phyloP scores from a whole-genome alignment of 1,140 invertebrate genomes.

The Pseudomyrmex gracilis region DNA sequence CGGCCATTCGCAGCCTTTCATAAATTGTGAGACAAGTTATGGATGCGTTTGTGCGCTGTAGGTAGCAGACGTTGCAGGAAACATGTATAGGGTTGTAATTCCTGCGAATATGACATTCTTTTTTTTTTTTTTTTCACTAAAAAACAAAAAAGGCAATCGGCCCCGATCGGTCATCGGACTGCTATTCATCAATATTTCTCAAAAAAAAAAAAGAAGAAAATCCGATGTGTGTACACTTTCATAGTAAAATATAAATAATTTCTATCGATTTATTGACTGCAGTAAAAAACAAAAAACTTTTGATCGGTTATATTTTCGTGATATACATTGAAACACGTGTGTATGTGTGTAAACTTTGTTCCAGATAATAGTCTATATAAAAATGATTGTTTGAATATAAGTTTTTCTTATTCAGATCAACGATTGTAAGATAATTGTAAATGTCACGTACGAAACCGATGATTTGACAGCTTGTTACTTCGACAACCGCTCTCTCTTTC shows the following conservation, averaged over 20 bases:
- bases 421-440: background rate
- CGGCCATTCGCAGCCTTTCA: slow-evolving; percentile 38
- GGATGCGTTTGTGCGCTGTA: background rate
- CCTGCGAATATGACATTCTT: slow-evolving; percentile 3
- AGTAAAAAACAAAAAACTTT: background rate
- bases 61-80: slow-evolving; percentile 4
- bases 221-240: background rate
- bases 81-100: background rate
- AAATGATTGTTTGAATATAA: no score
- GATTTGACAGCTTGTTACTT: background rate
- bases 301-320: background rate
- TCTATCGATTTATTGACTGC: background rate
- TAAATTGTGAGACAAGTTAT: slow-evolving; percentile 61
- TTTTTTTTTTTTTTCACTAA: background rate
- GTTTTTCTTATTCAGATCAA: background rate
- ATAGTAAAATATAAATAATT: slow-evolving; percentile 19
- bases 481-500: background rate
- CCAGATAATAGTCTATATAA: background rate
- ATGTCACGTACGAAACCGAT: slow-evolving; percentile 4
- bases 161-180: slow-evolving; percentile 6
- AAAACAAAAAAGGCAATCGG: background rate
- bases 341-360: background rate
- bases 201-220: background rate
- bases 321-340: background rate
- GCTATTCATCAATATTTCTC: slow-evolving; percentile 55